These are phyloP conservation scores for Paramormyrops hopkinsi DNA, from an alignment of 2,797 vertebrate species.

Conservation along the genomic window DNA sequence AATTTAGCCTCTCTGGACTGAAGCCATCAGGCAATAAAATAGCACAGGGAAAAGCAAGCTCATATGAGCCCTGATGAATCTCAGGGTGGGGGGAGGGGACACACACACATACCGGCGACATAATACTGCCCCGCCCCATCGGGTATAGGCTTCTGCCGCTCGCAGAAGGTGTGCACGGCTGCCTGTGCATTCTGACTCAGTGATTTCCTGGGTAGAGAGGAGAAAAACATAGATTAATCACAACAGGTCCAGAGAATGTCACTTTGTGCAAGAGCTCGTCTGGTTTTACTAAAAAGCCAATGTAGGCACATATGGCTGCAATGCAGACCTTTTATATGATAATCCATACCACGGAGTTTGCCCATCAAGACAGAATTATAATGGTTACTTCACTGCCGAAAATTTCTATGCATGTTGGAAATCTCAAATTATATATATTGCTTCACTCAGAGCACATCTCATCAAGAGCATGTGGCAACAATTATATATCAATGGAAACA, in stretches of 20 bases:
- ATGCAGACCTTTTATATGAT: constrained; percentile 1
- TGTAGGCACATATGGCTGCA: neutral
- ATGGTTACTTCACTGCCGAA: neutral
- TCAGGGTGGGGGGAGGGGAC: neutral
- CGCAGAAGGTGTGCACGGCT: constrained; percentile 89
- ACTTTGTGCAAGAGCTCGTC: neutral
- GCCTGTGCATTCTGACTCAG: constrained; percentile 77
- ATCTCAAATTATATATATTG: neutral
- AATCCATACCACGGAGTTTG: neutral
- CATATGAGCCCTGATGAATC: neutral
- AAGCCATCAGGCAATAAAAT: neutral
- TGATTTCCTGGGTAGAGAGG: constrained; percentile 69
- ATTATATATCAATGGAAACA: neutral
- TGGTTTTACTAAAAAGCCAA: neutral
- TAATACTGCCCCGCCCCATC: constrained; percentile 96
- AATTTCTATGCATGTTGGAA: neutral
- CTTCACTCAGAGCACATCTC: neutral
- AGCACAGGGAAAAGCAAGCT: neutral
- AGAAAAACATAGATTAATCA: neutral
- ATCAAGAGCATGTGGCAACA: neutral
- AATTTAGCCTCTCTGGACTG: neutral
- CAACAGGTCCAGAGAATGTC: neutral
- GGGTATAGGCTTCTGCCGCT: constrained; percentile 84
- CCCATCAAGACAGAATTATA: neutral
- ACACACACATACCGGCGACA: constrained; percentile 75